Conservation (phyloP, 2,888 invertebrate species). For the Latheticus oryzae region DNA sequence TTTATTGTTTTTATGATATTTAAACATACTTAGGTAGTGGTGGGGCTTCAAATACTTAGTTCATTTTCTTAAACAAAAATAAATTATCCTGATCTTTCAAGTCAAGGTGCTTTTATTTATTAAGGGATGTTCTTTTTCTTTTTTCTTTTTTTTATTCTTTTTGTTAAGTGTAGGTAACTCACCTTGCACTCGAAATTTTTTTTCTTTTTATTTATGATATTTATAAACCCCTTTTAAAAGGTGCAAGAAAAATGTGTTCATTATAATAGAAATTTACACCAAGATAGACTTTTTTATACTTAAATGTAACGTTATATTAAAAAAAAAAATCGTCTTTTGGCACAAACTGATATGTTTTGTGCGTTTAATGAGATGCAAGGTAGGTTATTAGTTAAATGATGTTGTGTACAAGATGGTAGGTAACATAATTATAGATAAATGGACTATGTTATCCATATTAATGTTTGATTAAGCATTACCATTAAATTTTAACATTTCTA, state of each 20-base stretch:
- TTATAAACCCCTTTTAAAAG: constrained; percentile 37
- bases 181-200: constrained; percentile 45
- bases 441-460: constrained; percentile 35
- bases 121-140: constrained; percentile 25
- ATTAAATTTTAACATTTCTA: no score
- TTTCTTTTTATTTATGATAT: constrained; percentile 16
- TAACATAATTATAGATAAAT: constrained; percentile 35
- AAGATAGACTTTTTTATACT: constrained; percentile 47
- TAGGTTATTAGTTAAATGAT: constrained; percentile 42
- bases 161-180: constrained; percentile 41
- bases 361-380: constrained; percentile 46
- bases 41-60: constrained; percentile 36
- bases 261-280: constrained; percentile 46
- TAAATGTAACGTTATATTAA: constrained; percentile 27
- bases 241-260: constrained; percentile 49
- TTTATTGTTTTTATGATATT: constrained; percentile 31
- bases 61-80: constrained; percentile 27
- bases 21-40: constrained; percentile 37
- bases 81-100: constrained; percentile 18
- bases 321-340: constrained; percentile 29
- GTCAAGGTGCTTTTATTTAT: constrained; percentile 30
- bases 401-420: constrained; percentile 32
- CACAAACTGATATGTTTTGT: constrained; percentile 36
- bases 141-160: constrained; percentile 35
- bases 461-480: constrained; percentile 31